These are phyloP conservation scores for Limnephilus lunatus DNA, from an alignment of 2,888 invertebrate genomes.

Conservation along the genomic window DNA sequence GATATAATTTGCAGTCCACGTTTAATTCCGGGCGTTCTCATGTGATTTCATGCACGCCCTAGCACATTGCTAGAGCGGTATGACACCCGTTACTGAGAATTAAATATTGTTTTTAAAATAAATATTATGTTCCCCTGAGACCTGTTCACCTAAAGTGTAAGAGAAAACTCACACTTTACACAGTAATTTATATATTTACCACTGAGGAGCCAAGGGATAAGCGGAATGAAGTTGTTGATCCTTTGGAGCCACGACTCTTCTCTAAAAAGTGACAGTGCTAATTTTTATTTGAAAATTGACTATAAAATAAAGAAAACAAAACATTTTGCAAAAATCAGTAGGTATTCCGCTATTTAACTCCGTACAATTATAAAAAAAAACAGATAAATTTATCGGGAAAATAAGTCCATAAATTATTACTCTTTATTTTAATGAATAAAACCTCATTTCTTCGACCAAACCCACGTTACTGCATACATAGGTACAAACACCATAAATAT, in stretches of 20 bases:
- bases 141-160: not conserved
- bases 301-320: not conserved
- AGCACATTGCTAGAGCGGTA: conserved; percentile 21
- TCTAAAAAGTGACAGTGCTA: not conserved
- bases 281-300: not conserved
- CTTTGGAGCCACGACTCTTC: not conserved
- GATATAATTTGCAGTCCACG: conserved; percentile 5
- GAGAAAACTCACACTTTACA: conserved; percentile 26
- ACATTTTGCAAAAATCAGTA: not conserved
- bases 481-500: no score
- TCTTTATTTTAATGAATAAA: no score
- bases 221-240: not conserved
- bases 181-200: conserved; percentile 39
- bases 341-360: not conserved
- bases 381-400: no score
- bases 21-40: not conserved
- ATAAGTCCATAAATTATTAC: no score
- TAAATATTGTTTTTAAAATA: not conserved
- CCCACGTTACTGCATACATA: no score
- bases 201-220: not conserved
- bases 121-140: not conserved
- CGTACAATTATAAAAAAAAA: no score
- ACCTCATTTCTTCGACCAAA: not conserved
- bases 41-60: conserved; percentile 37
- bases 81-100: conserved; percentile 13